Evolutionary conservation across 2,888 invertebrate genomes (phyloP), one percentile per base, ranked within the genome.

Genomic region (Drosophila acutilabella): DNA sequence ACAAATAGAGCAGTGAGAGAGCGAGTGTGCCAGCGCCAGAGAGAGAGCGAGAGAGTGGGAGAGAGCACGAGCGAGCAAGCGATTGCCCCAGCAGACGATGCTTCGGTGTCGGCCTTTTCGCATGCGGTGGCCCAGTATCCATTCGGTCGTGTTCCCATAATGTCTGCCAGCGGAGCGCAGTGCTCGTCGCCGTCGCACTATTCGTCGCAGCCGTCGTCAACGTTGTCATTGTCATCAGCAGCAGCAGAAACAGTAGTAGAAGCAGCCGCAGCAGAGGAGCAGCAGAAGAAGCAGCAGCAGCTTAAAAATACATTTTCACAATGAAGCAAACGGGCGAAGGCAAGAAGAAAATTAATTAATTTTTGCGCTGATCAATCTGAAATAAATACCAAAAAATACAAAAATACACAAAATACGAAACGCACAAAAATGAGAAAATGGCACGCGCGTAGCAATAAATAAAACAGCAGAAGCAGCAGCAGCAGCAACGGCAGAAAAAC

Each of bases 61-160:
- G 26, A 40, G 23, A 20, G 48, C 18, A 38, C 16, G 57, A 20
- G 64, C 18, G 50, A 16, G 42, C 20, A 57, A 20, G 58, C 18
- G 67, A 38, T 41, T 30, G 80, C 68, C 65, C 67, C 74, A 78
- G 78, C 74, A 41, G 64, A 70, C 62, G 69, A 75, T 74, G 73
- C 66, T 67, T 73, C 73, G 40, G 64, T 58, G 71, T 67, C 64
- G 75, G 70, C 58, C 75, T 73, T 81, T 78, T 71, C 60, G 85
- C 71, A 71, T 74, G 80, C 66, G 61, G 70, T 91, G 90, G 90
- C 91, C 92, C 91, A 92, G 91, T 91, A 92, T 91, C 91, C 91
- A 89, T 91, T 92, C 90, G 90, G 90, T 90, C 91, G 91, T 89
- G 91, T 91, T 91, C 90, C 90, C 84, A 91, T 91, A 88, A 91